Base-by-base conservation (phyloP, 2,888 invertebrate genomes). In the Chymomyza fuscimana region DNA sequence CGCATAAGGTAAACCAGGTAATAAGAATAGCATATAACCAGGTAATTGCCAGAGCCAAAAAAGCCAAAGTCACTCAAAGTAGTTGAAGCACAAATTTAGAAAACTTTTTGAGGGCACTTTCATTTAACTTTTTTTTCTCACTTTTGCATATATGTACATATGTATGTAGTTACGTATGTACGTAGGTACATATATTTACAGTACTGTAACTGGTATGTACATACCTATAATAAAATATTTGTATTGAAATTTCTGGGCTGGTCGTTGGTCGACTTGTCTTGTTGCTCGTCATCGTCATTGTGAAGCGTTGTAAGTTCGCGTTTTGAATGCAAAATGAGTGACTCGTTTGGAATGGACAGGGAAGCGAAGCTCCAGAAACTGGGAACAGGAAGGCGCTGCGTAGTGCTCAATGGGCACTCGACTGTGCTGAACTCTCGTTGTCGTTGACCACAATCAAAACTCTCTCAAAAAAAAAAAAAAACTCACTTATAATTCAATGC, bases 31-130 rank as follows among this genome's bases (percentile, higher is more conserved):
- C 0, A 4, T 46, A 46, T 46, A 46, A 12, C 40, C 40, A 10
- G 40, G 40, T 46, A 12, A 46, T 32, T 46, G 40, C 4, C 40
- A 46, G 40, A 46, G 40, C 40, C 40, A 40, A 40, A 40, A 12
- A 40, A 40, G 3, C 5, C 40, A 46, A 46, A 46, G 40, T 46
- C 63, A 69, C 19, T 59, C 66, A 70, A 67, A 75, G 77, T 46
- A 16, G 6, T 36, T 62, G 67, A 56, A 63, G 46, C 56, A 82
- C 82, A 87, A 87, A 88, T 86, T 88, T 87, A 89, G 77, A 88
- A 89, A 86, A 79, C 78, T 81, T 88, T 88, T 89, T 86, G 87
- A 88, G 89, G 88, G 89, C 89, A 89, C 88, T 89, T 88, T 89
- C 88, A 83, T 89, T 89, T 86, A 78, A 84, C 84, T 80, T 82